phyloP scores from a whole-genome alignment of 2,113 vertebrate genomes.

The Anguilla japonica region DNA sequence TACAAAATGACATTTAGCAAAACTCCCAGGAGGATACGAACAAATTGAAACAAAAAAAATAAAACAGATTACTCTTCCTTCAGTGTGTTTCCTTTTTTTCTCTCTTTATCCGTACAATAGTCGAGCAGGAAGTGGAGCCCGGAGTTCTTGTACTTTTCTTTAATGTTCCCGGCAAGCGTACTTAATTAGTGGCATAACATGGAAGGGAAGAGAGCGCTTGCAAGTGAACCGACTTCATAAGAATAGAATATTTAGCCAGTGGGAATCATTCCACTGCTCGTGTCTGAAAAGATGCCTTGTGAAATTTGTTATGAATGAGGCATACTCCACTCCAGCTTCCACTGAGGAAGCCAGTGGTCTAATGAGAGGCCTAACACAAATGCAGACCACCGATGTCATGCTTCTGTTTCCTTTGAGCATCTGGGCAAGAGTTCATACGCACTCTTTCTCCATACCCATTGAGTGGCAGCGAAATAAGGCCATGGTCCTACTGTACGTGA shows the following conservation, averaged over 20 bases:
- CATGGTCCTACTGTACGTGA: neutral
- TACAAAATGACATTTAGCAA: conserved; percentile 30
- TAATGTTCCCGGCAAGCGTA: conserved; percentile 1
- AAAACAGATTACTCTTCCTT: conserved; percentile 31
- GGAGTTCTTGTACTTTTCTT: neutral
- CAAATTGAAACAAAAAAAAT: conserved; percentile 21
- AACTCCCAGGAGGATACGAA: conserved; percentile 20
- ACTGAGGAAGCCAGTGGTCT: neutral
- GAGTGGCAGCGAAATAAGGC: neutral
- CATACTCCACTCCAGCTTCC: neutral
- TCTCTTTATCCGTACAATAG: neutral
- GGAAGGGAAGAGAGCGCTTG: neutral
- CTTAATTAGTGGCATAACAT: neutral
- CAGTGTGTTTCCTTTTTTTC: conserved; percentile 32
- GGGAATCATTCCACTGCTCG: neutral
- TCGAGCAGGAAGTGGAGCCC: neutral
- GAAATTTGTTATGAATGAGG: neutral
- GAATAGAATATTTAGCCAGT: neutral
- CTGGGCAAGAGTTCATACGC: neutral
- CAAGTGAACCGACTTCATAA: neutral
- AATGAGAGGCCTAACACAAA: neutral
- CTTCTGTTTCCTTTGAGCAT: neutral
- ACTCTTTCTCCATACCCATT: neutral
- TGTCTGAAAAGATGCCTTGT: neutral
- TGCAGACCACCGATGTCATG: neutral